Percentiles rank a stretch among this genome's conserved stretches.
Conservation (phyloP, 1,140 invertebrate species). For the Drosophila eugracilis region DNA sequence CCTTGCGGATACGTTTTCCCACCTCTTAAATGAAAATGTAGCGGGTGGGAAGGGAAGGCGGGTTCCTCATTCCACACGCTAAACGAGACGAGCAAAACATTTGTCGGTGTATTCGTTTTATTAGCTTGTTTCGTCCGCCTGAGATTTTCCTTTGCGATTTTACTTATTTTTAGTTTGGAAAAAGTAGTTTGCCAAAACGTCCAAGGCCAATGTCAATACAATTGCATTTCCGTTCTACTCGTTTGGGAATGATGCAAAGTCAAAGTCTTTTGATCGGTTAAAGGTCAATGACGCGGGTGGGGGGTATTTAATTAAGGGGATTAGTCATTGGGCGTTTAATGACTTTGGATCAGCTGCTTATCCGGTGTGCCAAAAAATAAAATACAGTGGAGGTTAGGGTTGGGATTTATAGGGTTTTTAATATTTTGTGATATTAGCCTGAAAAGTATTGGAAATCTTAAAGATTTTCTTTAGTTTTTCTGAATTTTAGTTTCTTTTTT, state of each 20-base stretch:
- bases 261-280: constrained; percentile 60
- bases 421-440: neutral
- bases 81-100: constrained; percentile 49
- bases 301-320: constrained; percentile 38
- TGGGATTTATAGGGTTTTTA: neutral
- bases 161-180: constrained; percentile 80
- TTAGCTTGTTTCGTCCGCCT: constrained; percentile 42
- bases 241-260: constrained; percentile 44
- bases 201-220: constrained; percentile 77
- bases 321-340: constrained; percentile 67
- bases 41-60: constrained; percentile 4
- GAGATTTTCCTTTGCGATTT: constrained; percentile 58
- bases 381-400: too few species aligned
- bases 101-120: constrained; percentile 47
- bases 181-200: constrained; percentile 68
- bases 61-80: constrained; percentile 43
- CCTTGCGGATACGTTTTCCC: constrained; percentile 42
- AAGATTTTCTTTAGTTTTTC: too few species aligned
- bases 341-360: constrained; percentile 57
- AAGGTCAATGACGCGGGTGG: constrained; percentile 74
- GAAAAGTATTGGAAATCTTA: too few species aligned
- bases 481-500: too few species aligned
- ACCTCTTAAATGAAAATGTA: constrained; percentile 3
- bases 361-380: constrained; percentile 14
- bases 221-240: constrained; percentile 69